These are phyloP conservation scores for Erebia palarica DNA, from an alignment of 2,888 invertebrate genomes.

Conservation along the genomic window DNA sequence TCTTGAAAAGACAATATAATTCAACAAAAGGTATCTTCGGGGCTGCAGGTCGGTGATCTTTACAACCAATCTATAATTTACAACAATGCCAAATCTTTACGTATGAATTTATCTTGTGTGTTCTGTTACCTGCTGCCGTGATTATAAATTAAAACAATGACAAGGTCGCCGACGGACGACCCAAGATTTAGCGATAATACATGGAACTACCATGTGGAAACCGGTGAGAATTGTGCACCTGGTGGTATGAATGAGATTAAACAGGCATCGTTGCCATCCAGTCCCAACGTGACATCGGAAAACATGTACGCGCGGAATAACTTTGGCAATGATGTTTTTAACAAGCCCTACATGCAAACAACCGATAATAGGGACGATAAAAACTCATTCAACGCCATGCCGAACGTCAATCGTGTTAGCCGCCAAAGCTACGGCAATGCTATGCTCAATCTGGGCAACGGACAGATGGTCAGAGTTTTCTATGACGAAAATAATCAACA, in stretches of 20 bases:
- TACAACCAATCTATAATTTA: conserved; percentile 50
- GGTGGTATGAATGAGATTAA: conserved; percentile 64
- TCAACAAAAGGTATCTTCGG: not conserved
- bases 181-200: conserved; percentile 74
- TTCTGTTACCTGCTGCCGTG: conserved; percentile 37
- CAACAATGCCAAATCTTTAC: conserved; percentile 68
- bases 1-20: not conserved
- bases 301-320: conserved; percentile 66
- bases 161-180: conserved; percentile 80
- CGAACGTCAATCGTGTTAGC: conserved; percentile 58
- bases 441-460: conserved; percentile 74
- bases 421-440: conserved; percentile 72
- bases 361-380: conserved; percentile 66
- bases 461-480: conserved; percentile 70
- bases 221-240: conserved; percentile 66
- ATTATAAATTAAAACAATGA: conserved; percentile 70
- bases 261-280: conserved; percentile 57
- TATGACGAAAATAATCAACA: conserved; percentile 77
- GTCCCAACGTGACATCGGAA: conserved; percentile 58
- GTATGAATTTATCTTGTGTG: conserved; percentile 45
- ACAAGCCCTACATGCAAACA: conserved; percentile 65
- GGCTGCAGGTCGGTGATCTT: no score
- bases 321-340: conserved; percentile 69
- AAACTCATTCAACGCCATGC: conserved; percentile 56
- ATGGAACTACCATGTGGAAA: conserved; percentile 75